Evolutionary conservation across 1,140 invertebrate species (phyloP), one percentile per base, ranked within the genome.

Genomic region (honey bee (Apis mellifera)): DNA sequence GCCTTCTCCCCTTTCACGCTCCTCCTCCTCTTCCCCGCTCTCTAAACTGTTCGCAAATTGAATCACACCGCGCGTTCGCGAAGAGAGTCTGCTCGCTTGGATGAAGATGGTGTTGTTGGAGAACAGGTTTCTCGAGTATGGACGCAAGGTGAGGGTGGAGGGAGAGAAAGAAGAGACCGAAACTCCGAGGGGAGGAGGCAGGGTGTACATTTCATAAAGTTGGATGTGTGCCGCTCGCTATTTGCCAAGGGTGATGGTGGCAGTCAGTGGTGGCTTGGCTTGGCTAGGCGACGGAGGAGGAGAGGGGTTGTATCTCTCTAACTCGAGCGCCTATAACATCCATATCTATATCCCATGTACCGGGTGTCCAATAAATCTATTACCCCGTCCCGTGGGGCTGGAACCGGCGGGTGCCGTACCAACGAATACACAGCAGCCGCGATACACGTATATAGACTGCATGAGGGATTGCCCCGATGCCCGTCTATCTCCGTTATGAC

Each of bases 291-390:
- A 15, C 21, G 73, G 68, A 77, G 88, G 32, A 5, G 82, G n/a
- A 83, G 78, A 73, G 88, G 32, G 32, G 84, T 85, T 90, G 89
- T 90, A 90, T 89, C 89, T 89, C 89, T 89, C 89, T 85, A 89
- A 89, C 89, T 90, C 86, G 89, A 90, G 85, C 85, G 88, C 82
- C 89, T 90, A 90, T 90, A 89, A 90, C 89, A 89, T 91, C 83
- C 86, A 90, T 92, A 92, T 90, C 91, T 93, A 93, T 90, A 91
- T 89, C 89, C 88, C 86, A 91, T 88, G 89, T 92, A 92, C 90
- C 90, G 90, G 90, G 91, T 92, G 89, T 89, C 90, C 91, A 91
- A 93, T 94, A 94, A 94, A 94, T 94, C 93, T 93, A 94, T 94
- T 94, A 94, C 90, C 89, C 88, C 84, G 65, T 92, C 91, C 91